A percentile compares a stretch with the other conserved stretches of the same genome.
Evolutionary conservation across 2,113 vertebrate species (phyloP).

Genomic region (Heterochromis multidens): DNA sequence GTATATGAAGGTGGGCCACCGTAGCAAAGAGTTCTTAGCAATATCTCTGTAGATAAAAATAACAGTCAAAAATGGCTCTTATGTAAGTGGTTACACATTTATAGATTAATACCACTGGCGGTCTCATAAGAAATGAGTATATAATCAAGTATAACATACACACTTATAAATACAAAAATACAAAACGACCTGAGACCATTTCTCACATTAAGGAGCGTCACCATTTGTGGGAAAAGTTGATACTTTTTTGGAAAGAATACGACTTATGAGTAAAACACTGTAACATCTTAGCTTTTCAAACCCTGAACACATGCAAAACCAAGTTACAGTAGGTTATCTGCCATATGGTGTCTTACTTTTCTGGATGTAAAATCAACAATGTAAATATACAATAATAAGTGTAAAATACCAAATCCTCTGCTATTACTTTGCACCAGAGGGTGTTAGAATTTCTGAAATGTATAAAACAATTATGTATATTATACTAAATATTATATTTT

Average conservation of each 20-base stretch:
- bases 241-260: background rate
- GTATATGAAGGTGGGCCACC: conserved; percentile 90
- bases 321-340: background rate
- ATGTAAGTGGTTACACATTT: background rate
- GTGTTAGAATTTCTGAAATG: background rate
- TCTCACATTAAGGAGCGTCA: background rate
- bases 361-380: background rate
- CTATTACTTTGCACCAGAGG: background rate
- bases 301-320: background rate
- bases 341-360: background rate
- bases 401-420: background rate
- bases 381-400: background rate
- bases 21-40: conserved; percentile 91
- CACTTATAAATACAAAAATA: background rate
- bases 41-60: conserved; percentile 81
- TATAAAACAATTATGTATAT: background rate
- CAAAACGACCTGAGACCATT: background rate
- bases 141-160: background rate
- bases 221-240: background rate
- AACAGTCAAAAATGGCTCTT: background rate
- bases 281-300: rapidly evolving
- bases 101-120: background rate
- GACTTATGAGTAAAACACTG: background rate
- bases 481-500: background rate
- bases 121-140: background rate